phyloP scores from a whole-genome alignment of 2,888 invertebrate species.

The Trissoscelio sp. region DNA sequence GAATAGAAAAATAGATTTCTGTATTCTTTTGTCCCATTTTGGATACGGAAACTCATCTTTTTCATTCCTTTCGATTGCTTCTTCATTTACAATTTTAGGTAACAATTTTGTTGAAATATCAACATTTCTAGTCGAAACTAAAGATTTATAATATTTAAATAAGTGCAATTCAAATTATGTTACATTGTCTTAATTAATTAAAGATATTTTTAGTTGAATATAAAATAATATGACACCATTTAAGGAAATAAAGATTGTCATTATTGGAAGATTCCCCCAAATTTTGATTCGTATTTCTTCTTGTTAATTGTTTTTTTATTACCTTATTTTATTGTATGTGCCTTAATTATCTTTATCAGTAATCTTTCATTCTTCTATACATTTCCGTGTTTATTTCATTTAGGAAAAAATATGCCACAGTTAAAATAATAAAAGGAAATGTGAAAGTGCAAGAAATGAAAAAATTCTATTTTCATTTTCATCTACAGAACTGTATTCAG shows the following conservation, averaged over 20 bases:
- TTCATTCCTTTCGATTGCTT: slow-evolving; percentile 23
- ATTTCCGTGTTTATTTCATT: too few species aligned
- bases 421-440: too few species aligned
- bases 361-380: too few species aligned
- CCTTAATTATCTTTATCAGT: too few species aligned
- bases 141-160: slow-evolving; percentile 24
- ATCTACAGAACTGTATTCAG: too few species aligned
- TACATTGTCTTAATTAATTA: background rate
- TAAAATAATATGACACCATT: too few species aligned
- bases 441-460: too few species aligned
- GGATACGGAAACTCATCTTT: slow-evolving; percentile 3
- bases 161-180: background rate
- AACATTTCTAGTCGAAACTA: background rate
- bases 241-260: background rate
- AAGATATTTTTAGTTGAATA: too few species aligned
- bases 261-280: background rate
- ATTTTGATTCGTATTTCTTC: background rate
- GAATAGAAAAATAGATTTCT: slow-evolving; percentile 45
- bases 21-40: slow-evolving; percentile 23
- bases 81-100: slow-evolving; percentile 26
- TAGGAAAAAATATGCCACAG: too few species aligned
- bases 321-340: too few species aligned
- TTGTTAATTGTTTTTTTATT: too few species aligned
- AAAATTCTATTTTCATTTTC: too few species aligned
- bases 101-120: slow-evolving; percentile 5